These are phyloP conservation scores for Cyprinodon diabolis DNA, from an alignment of 2,797 vertebrate species.

Conservation along the genomic window DNA sequence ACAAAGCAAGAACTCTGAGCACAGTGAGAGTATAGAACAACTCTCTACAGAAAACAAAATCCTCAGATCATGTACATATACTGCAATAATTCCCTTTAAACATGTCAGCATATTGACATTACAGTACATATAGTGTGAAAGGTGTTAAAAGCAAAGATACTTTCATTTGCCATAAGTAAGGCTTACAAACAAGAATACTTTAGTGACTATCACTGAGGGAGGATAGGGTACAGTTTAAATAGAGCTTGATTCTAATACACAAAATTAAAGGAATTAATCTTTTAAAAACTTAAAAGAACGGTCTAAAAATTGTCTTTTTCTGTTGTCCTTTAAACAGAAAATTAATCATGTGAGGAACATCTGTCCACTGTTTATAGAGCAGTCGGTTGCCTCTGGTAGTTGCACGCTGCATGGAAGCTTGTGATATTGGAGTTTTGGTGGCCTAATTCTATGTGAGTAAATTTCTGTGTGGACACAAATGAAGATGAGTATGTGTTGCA, in stretches of 20 bases:
- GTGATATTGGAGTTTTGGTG: slow-evolving; percentile 67
- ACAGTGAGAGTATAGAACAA: neutral
- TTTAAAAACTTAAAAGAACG: slow-evolving; percentile 19
- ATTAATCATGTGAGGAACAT: slow-evolving; percentile 42
- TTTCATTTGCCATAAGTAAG: slow-evolving; percentile 55
- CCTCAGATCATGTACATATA: neutral
- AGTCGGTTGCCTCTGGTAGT: slow-evolving; percentile 65
- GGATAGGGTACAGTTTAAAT: slow-evolving; percentile 50
- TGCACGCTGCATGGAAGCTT: slow-evolving; percentile 65
- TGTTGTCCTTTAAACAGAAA: slow-evolving; percentile 26
- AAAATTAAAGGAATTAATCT: slow-evolving; percentile 36
- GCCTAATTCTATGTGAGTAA: slow-evolving; percentile 74
- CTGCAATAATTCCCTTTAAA: slow-evolving; percentile 23
- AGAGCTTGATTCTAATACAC: slow-evolving; percentile 42
- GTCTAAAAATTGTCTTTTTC: slow-evolving; percentile 7
- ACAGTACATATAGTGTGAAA: slow-evolving; percentile 35
- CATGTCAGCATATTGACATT: slow-evolving; percentile 9
- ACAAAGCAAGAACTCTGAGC: slow-evolving; percentile 16
- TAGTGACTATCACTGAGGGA: slow-evolving; percentile 47
- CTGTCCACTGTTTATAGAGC: slow-evolving; percentile 55
- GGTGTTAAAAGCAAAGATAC: slow-evolving; percentile 49
- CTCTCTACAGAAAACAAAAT: slow-evolving; percentile 12
- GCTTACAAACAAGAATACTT: slow-evolving; percentile 59
- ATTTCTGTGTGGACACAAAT: slow-evolving; percentile 22
- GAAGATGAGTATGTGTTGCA: slow-evolving; percentile 24